Percentiles rank a stretch among this genome's conserved stretches.
phyloP scores from a whole-genome alignment of 2,888 invertebrate species.

The Isoperla grammatica region DNA sequence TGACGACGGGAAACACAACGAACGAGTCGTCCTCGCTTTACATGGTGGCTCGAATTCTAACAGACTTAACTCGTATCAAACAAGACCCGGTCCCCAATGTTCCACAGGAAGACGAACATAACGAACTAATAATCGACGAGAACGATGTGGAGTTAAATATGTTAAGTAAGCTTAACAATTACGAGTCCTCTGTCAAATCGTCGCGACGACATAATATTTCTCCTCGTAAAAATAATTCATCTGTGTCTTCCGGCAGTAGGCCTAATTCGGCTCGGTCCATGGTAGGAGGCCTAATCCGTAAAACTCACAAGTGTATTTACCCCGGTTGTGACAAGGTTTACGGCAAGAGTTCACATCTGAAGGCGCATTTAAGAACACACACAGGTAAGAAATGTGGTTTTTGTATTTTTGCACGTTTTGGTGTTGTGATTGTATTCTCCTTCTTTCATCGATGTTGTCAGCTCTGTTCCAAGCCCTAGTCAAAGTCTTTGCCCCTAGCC shows the following conservation, averaged over 20 bases:
- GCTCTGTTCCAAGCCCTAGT: no score
- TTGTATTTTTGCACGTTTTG: no score
- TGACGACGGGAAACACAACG: conserved; percentile 2
- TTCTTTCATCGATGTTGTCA: neutral
- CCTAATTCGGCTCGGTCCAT: conserved; percentile 26
- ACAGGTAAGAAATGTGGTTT: conserved; percentile 49
- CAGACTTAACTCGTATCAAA: conserved; percentile 53
- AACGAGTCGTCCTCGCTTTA: conserved; percentile 43
- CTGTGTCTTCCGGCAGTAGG: conserved; percentile 27
- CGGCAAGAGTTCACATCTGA: conserved; percentile 60
- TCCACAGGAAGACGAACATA: conserved; percentile 40
- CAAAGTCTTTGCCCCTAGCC: no score
- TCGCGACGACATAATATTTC: conserved; percentile 12
- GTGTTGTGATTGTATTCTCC: neutral
- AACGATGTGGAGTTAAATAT: conserved; percentile 14
- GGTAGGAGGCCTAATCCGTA: conserved; percentile 43
- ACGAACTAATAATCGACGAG: conserved; percentile 30
- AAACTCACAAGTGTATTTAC: conserved; percentile 55
- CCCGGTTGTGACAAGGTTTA: conserved; percentile 57
- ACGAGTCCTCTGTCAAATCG: conserved; percentile 10
- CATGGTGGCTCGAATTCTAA: conserved; percentile 56
- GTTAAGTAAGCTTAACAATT: neutral
- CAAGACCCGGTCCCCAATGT: conserved; percentile 52
- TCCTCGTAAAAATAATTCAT: conserved; percentile 14
- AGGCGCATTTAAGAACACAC: conserved; percentile 59